Percentiles rank a stretch among this genome's conserved stretches.
These are phyloP conservation scores for Drosophila hawaiiensis DNA, from an alignment of 2,888 invertebrate genomes.

Conservation along the genomic window DNA sequence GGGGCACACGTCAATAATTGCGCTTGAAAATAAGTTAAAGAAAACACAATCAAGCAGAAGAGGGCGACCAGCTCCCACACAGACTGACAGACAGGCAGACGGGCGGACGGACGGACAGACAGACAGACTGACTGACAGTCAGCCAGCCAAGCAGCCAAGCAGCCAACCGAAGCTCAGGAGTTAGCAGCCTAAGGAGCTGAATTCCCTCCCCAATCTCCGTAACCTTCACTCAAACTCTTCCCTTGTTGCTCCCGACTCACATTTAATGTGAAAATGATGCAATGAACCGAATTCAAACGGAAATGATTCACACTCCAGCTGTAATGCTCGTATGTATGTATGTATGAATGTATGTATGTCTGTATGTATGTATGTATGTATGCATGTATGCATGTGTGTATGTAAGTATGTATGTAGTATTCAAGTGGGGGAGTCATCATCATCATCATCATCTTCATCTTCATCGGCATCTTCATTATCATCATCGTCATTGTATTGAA, in stretches of 20 bases:
- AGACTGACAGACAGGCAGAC: not conserved
- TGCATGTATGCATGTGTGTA: not conserved
- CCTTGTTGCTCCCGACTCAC: slow-evolving; percentile 13
- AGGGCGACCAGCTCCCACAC: slow-evolving; percentile 35
- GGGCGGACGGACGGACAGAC: slow-evolving; percentile 13
- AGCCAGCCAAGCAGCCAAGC: slow-evolving; percentile 1
- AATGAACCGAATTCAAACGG: slow-evolving; percentile 81
- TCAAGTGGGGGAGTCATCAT: slow-evolving; percentile 41
- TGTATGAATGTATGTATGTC: not conserved
- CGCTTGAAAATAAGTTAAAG: slow-evolving; percentile 73
- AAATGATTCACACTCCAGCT: slow-evolving; percentile 79
- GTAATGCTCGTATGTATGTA: slow-evolving; percentile 35
- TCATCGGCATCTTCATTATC: slow-evolving; percentile 12
- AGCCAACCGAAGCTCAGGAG: slow-evolving; percentile 56
- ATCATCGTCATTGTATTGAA: slow-evolving; percentile 10
- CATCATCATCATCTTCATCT: slow-evolving; percentile 21
- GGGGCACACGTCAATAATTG: slow-evolving; percentile 78
- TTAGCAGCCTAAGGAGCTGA: slow-evolving; percentile 31
- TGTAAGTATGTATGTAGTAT: slow-evolving; percentile 7
- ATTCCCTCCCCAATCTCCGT: not conserved
- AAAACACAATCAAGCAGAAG: slow-evolving; percentile 72
- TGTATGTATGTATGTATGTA: not conserved
- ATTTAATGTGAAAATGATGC: slow-evolving; percentile 80
- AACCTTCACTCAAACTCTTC: slow-evolving; percentile 10
- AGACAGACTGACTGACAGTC: not conserved